Percentiles rank a stretch among this genome's conserved stretches.
Conservation (phyloP, 2,888 invertebrate species). For the Melikaiella ostensackeni region DNA sequence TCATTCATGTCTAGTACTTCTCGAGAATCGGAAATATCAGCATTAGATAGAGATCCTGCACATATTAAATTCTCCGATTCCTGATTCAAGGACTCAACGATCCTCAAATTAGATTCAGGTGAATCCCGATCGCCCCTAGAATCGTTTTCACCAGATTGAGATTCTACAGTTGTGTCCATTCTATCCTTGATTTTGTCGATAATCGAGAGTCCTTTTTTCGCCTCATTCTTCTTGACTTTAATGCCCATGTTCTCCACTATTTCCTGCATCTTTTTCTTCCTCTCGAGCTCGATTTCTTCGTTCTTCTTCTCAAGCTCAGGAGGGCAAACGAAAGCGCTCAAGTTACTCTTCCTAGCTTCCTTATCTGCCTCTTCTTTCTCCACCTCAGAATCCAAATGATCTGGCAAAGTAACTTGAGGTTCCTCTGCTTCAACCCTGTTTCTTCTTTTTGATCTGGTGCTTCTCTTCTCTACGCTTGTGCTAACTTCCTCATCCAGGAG, state of each 20-base stretch:
- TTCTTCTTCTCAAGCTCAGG: conserved; percentile 77
- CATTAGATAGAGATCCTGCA: background rate
- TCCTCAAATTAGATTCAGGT: background rate
- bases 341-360: conserved; percentile 58
- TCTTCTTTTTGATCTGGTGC: conserved; percentile 14
- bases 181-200: conserved; percentile 72
- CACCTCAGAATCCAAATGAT: background rate
- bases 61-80: background rate
- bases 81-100: background rate
- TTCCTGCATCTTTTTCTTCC: conserved; percentile 79
- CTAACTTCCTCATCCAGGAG: background rate
- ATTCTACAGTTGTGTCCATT: conserved; percentile 64
- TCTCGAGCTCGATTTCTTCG: conserved; percentile 77
- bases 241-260: conserved; percentile 72
- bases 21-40: conserved; percentile 14
- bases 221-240: conserved; percentile 64
- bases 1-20: conserved; percentile 36
- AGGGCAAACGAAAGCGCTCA: conserved; percentile 73
- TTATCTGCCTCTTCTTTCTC: conserved; percentile 44
- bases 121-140: conserved; percentile 16
- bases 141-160: background rate
- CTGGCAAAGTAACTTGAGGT: conserved; percentile 25
- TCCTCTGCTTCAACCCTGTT: conserved; percentile 32
- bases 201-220: conserved; percentile 68
- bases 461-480: background rate